phyloP scores from a whole-genome alignment of 2,888 invertebrate species.

The Alcis repandata region DNA sequence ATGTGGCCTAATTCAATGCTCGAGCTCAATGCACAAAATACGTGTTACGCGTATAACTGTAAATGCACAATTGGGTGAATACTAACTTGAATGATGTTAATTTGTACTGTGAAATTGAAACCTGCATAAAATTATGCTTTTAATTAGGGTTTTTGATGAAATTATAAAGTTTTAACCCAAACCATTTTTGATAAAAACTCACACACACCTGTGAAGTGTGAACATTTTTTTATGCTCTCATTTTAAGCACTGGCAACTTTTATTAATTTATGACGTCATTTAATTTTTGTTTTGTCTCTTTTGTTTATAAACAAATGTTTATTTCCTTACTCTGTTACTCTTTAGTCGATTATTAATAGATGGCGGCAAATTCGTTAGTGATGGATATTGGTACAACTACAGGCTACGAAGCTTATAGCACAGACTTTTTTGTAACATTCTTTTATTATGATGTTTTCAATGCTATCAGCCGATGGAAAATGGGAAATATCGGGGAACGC shows the following conservation, averaged over 20 bases:
- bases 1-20: conserved; percentile 87
- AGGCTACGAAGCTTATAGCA: too few relatives aligned
- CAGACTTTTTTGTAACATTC: too few relatives aligned
- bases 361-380: not conserved
- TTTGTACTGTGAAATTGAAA: conserved; percentile 36
- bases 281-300: conserved; percentile 25
- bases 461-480: too few relatives aligned
- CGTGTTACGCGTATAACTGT: conserved; percentile 86
- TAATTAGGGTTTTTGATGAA: conserved; percentile 59
- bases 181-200: conserved; percentile 79
- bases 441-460: too few relatives aligned
- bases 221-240: conserved; percentile 63
- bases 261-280: conserved; percentile 43
- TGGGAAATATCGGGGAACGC: too few relatives aligned
- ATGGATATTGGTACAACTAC: too few relatives aligned
- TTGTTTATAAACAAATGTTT: not conserved
- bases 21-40: conserved; percentile 86
- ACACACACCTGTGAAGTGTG: conserved; percentile 77
- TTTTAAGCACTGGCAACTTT: conserved; percentile 60
- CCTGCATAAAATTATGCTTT: conserved; percentile 45
- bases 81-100: conserved; percentile 48
- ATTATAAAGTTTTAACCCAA: conserved; percentile 77
- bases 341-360: conserved; percentile 9
- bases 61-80: conserved; percentile 81
- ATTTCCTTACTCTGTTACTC: not conserved